Conservation (phyloP, 2,888 invertebrate genomes). For the Rosalia funebris region DNA sequence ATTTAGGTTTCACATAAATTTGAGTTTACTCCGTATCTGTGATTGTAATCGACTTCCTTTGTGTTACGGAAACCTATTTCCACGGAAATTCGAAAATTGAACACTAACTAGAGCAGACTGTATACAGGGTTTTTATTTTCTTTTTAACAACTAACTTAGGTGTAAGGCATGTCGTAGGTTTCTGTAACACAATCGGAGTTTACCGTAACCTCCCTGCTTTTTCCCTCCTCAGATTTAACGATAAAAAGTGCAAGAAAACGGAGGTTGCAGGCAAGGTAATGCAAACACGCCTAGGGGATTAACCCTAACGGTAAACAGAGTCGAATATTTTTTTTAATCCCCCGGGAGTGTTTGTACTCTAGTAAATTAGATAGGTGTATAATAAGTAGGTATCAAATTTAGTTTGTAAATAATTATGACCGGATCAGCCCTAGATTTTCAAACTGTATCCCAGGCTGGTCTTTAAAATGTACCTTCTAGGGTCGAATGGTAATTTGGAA, state of each 20-base stretch:
- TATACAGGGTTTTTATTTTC: conserved; percentile 16
- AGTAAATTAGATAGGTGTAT: conserved; percentile 26
- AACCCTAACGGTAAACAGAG: neutral
- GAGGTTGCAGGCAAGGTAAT: conserved; percentile 24
- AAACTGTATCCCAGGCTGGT: conserved; percentile 8
- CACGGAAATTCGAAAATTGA: neutral
- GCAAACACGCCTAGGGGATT: conserved; percentile 25
- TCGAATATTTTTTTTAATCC: conserved; percentile 21
- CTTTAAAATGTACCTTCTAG: conserved; percentile 19
- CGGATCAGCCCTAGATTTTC: conserved; percentile 9
- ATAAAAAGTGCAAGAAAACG: conserved; percentile 9
- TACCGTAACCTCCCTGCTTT: conserved; percentile 16
- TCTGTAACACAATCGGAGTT: conserved; percentile 21
- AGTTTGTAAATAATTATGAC: conserved; percentile 23
- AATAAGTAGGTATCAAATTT: conserved; percentile 18
- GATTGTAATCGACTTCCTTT: conserved; percentile 44
- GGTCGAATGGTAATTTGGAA: conserved; percentile 20
- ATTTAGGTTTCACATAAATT: conserved; percentile 37
- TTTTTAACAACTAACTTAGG: neutral
- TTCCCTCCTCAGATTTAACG: conserved; percentile 17
- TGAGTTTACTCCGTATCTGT: conserved; percentile 51
- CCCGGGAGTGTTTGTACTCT: conserved; percentile 19
- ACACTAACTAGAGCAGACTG: neutral
- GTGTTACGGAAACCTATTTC: conserved; percentile 7
- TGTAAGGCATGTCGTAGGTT: neutral